These are phyloP conservation scores for Pheosia gnoma DNA, from an alignment of 2,888 invertebrate genomes.

Conservation along the genomic window DNA sequence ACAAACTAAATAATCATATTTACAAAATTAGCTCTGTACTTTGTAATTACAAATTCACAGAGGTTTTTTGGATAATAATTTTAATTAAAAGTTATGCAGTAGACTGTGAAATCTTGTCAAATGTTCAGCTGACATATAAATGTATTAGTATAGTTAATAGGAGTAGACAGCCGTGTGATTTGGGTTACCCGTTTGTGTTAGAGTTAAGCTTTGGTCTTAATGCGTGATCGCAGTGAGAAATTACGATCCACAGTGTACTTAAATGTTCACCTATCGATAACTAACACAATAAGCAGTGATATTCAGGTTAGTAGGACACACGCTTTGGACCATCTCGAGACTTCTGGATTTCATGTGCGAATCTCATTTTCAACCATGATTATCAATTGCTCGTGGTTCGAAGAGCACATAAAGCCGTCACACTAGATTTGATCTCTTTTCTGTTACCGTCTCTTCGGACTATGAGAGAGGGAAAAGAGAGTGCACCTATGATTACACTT, in stretches of 20 bases:
- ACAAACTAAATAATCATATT: not conserved
- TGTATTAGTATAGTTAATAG: conserved; percentile 57
- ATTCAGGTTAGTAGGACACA: no score
- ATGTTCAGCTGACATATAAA: conserved; percentile 53
- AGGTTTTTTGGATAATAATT: conserved; percentile 26
- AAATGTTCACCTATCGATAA: no score
- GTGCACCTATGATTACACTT: no score
- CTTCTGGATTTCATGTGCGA: no score
- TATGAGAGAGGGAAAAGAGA: no score
- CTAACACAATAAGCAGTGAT: no score
- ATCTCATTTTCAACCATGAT: no score
- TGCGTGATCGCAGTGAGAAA: conserved; percentile 11
- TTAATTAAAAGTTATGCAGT: conserved; percentile 59
- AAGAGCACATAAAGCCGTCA: no score
- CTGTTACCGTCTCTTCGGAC: no score
- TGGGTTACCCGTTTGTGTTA: conserved; percentile 47
- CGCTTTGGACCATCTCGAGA: no score
- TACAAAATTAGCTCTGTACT: conserved; percentile 36
- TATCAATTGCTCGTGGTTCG: no score
- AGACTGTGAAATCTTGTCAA: conserved; percentile 70
- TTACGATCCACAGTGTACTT: not conserved
- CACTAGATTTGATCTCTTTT: no score
- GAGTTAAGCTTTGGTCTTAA: conserved; percentile 32
- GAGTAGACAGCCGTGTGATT: conserved; percentile 64
- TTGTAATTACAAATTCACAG: conserved; percentile 25